A percentile compares a stretch with the other conserved stretches of the same genome.
Evolutionary conservation across 2,113 vertebrate species (phyloP).

Genomic region (Pseudorasbora parva): DNA sequence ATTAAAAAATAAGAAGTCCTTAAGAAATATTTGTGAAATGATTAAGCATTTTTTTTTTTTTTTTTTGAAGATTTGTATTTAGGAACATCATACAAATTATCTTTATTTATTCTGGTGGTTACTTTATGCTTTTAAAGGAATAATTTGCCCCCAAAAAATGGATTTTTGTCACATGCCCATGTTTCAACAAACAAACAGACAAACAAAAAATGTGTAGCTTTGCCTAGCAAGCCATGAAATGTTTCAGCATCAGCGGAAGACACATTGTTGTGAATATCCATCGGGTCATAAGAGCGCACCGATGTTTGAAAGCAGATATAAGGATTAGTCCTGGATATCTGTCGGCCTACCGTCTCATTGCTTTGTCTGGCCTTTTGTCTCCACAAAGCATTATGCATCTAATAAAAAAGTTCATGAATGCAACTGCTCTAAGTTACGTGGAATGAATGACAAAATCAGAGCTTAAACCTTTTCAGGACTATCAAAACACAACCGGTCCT

Average conservation of each 20-base stretch:
- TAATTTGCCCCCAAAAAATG: background rate
- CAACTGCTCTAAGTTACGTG: conserved; percentile 22
- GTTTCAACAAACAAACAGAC: background rate
- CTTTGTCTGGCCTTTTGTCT: conserved; percentile 57
- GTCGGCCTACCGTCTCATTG: conserved; percentile 54
- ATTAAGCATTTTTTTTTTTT: no score
- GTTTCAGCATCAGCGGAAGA: background rate
- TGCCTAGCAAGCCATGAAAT: background rate
- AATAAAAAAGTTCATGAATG: conserved; percentile 46
- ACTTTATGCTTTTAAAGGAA: background rate
- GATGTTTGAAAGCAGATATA: conserved; percentile 50
- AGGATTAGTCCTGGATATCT: conserved; percentile 67
- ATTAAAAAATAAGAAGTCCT: background rate
- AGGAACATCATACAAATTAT: no score
- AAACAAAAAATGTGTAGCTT: background rate
- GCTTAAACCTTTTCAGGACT: conserved; percentile 17
- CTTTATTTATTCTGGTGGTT: no score
- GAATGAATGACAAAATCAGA: conserved; percentile 29
- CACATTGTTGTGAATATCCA: conserved; percentile 1
- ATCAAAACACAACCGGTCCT: conserved; percentile 16
- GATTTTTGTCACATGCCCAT: background rate
- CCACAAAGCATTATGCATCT: conserved; percentile 47
- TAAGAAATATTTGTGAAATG: background rate
- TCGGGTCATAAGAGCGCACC: conserved; percentile 22
- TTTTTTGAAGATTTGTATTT: no score